Conservation (phyloP, 1,140 invertebrate genomes). For the Bombus affinis region DNA sequence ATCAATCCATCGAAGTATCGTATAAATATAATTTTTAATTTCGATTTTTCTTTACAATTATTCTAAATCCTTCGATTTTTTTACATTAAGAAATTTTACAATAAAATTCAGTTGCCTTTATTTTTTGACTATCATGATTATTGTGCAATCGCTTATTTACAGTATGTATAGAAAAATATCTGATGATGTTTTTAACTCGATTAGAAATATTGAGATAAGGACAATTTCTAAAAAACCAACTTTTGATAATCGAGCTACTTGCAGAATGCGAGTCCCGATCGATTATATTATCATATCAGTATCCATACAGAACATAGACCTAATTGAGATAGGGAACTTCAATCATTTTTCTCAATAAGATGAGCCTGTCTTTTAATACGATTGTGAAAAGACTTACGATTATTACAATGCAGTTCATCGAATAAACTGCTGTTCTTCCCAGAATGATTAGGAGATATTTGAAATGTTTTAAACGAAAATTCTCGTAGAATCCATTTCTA, state of each 20-base stretch:
- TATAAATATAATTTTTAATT: background rate
- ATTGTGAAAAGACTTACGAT: too few species aligned
- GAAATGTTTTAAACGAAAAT: background rate
- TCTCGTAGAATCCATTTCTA: too few species aligned
- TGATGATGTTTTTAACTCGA: too few species aligned
- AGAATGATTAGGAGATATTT: too few species aligned
- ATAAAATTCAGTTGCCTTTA: too few species aligned
- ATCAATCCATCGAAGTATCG: background rate
- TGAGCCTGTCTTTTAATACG: background rate
- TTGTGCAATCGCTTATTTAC: too few species aligned
- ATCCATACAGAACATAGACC: background rate
- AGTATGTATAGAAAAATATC: too few species aligned
- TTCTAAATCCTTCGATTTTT: background rate
- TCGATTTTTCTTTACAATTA: background rate
- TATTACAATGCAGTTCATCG: too few species aligned
- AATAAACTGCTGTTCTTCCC: too few species aligned
- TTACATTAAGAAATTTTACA: background rate
- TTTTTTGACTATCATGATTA: too few species aligned
- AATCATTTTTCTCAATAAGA: background rate
- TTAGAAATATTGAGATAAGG: too few species aligned
- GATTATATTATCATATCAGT: background rate
- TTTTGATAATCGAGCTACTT: background rate
- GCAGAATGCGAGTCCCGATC: background rate
- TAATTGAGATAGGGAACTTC: background rate
- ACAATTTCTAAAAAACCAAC: background rate